Evolutionary conservation across 2,888 invertebrate genomes (phyloP), one percentile per base, ranked within the genome.

Genomic region (Trissolcus brochymenae): DNA sequence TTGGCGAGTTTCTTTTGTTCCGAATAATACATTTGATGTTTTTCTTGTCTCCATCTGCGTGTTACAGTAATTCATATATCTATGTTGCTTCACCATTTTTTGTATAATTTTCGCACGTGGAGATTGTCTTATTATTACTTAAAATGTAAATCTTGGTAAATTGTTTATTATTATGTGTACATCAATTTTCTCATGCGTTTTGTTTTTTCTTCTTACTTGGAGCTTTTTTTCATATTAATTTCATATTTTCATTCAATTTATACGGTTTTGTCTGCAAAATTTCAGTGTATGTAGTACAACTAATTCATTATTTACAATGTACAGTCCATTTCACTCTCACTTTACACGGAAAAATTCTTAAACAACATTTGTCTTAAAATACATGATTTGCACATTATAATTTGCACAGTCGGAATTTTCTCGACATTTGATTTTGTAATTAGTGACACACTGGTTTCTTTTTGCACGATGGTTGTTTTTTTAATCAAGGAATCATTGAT

Each of bases 271-370:
- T 79, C 41, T 64, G 74, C 49, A 70, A 78, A 78, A 70, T 35
- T 66, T 66, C 61, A 46, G 62, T 72, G 70, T 76, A 66, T 75
- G 67, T 71, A 35, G 55, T 66, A 76, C 74, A 65, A 46, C 61
- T 73, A 76, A 76, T 81, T 72, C 56, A 77, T 64, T 79, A 79
- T 83, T 81, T 83, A 82, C 81, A 83, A 80, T 79, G 78, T 80
- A 79, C 76, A 79, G 75, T 78, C 75, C 71, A 74, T 66, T 73
- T 78, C 71, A 65, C 74, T 76, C 73, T 78, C 68, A 76, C 76
- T 80, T 73, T 80, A 68, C 76, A 78, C 61, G 64, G 51, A 77
- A 35, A 35, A 70, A 78, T 62, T 65, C 67, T 71, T 74, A 71
- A 75, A 72, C 67, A 78, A 78, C 75, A 55, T 68, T 51, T 75